Evolutionary conservation across 2,113 vertebrate genomes (phyloP).

Genomic region (Myocastor coypus): DNA sequence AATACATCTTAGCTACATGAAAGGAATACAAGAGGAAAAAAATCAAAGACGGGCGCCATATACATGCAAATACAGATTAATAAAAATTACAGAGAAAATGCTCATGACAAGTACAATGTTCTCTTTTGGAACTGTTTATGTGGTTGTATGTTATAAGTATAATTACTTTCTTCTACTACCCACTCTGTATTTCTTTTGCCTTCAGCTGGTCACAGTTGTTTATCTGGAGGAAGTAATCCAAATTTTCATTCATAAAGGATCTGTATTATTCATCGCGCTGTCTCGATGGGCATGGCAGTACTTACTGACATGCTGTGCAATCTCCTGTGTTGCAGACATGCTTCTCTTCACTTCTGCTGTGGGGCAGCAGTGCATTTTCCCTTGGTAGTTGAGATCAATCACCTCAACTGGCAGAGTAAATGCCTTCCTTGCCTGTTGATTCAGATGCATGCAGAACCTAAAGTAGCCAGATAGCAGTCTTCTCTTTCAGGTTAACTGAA

Average conservation of each 20-base stretch:
- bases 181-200: not conserved
- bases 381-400: not conserved
- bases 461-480: not conserved
- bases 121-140: not conserved
- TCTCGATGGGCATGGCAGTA: not conserved
- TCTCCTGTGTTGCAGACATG: not conserved
- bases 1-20: not conserved
- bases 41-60: not conserved
- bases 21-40: not conserved
- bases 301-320: not conserved
- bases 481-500: constrained; percentile 1
- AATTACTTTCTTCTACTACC: not conserved
- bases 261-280: not conserved
- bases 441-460: not conserved
- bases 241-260: not conserved
- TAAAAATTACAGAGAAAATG: not conserved
- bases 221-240: not conserved
- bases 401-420: not conserved
- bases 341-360: not conserved
- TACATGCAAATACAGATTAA: not conserved
- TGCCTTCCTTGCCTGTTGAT: not conserved
- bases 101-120: not conserved
- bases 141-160: not conserved
- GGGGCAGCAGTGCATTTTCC: not conserved
- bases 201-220: not conserved